Base-by-base conservation (phyloP, 2,888 invertebrate species). In the Cyrtodaria siliqua region DNA sequence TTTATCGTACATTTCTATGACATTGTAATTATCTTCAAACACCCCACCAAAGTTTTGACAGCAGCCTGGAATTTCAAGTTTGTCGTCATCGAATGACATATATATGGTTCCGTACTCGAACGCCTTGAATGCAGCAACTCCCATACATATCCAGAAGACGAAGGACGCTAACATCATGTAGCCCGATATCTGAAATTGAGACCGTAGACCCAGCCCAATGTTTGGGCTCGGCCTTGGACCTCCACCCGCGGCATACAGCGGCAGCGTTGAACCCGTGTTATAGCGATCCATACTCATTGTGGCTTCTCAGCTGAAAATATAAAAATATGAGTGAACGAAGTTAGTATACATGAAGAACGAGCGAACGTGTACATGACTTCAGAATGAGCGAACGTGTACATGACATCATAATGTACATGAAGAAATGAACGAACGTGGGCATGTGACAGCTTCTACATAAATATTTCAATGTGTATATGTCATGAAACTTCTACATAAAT, bases 151-250 rank as follows among this genome's bases (percentile, higher is more conserved):
- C 85, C 85, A 86, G 47, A 84, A 82, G 0, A 69, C 6, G 9
- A 70, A 49, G 0, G 85, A 86, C 2, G 79, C 81, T 0, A 83
- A n/a, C n/a, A 86, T 74, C 69, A 79, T 78, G 55, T 74, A 79
- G 0, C 74, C 73, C 1, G 73, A 72, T 16, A 85, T 67, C 16
- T 83, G 79, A 23, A 82, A 80, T 27, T 80, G 80, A 12, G 60
- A 52, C 6, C 60, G 20, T 23, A 70, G 52, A 6, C 69, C 73
- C 1, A 57, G 26, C 24, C 73, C 61, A 12, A 40, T 50, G 0
- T 26, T 53, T 2, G 44, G n/a, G n/a, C 20, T 16, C 6, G 26
- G 12, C 0, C 57, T 38, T 42, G 20, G 23, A 14, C 40, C 26
- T 2, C 29, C 18, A 18, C 47, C 50, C 12, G 56, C 26, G 8